These are phyloP conservation scores for Melanotaenia boesemani DNA, from an alignment of 2,797 vertebrate genomes.

Conservation along the genomic window DNA sequence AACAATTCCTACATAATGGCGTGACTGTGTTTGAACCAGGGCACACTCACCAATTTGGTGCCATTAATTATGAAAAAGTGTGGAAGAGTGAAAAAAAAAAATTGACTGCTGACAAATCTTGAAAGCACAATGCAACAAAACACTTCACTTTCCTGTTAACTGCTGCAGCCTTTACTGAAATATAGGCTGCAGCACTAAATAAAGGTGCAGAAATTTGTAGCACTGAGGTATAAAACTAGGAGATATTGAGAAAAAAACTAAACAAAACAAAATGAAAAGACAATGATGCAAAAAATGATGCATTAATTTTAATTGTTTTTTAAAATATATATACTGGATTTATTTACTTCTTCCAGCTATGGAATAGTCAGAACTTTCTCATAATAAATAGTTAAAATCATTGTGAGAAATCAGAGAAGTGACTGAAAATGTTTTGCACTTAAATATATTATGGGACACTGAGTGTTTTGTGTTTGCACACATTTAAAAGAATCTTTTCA, in stretches of 20 bases:
- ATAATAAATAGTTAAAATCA: background rate
- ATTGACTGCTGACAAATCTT: slow-evolving; percentile 33
- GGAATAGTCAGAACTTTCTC: background rate
- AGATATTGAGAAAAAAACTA: too few relatives aligned
- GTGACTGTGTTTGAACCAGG: slow-evolving; percentile 41
- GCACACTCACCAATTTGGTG: slow-evolving; percentile 47
- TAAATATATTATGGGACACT: background rate
- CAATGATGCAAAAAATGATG: too few relatives aligned
- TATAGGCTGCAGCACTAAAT: background rate
- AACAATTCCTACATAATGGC: slow-evolving; percentile 41
- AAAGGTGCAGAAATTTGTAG: background rate
- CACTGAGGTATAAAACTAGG: background rate
- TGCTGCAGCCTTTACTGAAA: slow-evolving; percentile 30
- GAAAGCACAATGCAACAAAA: slow-evolving; percentile 34
- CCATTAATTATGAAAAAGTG: slow-evolving; percentile 62
- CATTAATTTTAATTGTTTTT: background rate
- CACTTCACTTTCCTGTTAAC: slow-evolving; percentile 22
- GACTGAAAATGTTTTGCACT: background rate
- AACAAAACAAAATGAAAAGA: too few relatives aligned
- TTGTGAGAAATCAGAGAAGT: background rate
- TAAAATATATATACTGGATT: background rate
- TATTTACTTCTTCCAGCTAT: background rate
- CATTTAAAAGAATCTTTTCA: background rate
- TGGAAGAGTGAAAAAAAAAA: slow-evolving; percentile 27
- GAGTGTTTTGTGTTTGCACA: background rate